Evolutionary conservation across 2,113 vertebrate species (phyloP), one percentile per base, ranked within the genome.

Genomic region (Hucho hucho): DNA sequence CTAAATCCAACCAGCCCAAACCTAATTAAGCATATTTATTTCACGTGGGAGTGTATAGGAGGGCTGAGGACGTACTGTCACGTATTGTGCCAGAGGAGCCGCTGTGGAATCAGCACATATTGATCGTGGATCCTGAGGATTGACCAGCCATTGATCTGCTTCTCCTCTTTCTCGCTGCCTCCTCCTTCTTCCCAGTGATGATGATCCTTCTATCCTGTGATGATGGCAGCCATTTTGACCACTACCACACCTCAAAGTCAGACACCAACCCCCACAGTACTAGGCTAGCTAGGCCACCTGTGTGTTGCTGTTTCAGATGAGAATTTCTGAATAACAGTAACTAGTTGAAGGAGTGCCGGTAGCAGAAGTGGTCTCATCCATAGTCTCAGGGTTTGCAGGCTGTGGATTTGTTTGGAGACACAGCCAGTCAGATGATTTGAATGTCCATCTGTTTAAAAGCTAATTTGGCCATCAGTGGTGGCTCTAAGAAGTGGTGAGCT

Each of bases 91-190:
- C 6, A 32, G 32, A 59, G n/a, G 64, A 25, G 29, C 64, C 37
- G 2, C 37, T 43, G 61, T 72, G 65, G 24, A 58, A 65, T 79
- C 73, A 75, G 77, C 67, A 65, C 25, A 58, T 79, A 79, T 79
- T 65, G 73, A 75, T 75, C 11, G 14, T 4, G 43, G 11, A 24
- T 26, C 53, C 49, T 43, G 22, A 53, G 13, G 49, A 69, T 47
- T 24, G 49, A 79, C 28, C 68, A 66, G 22, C 18, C 18, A 72
- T 71, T 65, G 73, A 79, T 71, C 26, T 53, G 16, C 47, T 70
- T 28, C 32, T 37, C 53, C n/a, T 58, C 53, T 12, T 4, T 20
- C 56, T n/a, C 47, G 3, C 47, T 49, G 12, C 47, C 47, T 14
- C 1, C 47, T 3, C 2, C 46, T 14, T 49, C 47, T 49, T 0